Evolutionary conservation across 2,797 vertebrate species (phyloP).

Genomic region (Cuniculus paca): DNA sequence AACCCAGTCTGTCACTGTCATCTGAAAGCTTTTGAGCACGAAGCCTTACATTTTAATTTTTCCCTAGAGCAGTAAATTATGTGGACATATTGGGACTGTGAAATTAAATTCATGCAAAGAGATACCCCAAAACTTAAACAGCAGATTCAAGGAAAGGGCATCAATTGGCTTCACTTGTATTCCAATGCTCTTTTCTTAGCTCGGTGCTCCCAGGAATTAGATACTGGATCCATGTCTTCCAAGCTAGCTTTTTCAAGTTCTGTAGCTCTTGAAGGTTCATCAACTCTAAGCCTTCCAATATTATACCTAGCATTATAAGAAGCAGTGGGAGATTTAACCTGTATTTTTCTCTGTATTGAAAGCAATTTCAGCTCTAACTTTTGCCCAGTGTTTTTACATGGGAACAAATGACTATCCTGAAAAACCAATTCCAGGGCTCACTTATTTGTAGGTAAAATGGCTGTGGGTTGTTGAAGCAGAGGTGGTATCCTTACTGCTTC

Average conservation of each 20-base stretch:
- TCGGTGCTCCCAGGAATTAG: background rate
- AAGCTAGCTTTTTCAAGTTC: background rate
- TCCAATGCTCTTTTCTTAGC: background rate
- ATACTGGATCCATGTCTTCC: background rate
- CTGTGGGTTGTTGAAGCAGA: slow-evolving; percentile 64
- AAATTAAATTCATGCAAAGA: background rate
- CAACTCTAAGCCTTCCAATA: background rate
- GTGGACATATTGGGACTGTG: background rate
- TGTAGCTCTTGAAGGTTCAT: background rate
- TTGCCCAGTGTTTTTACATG: slow-evolving; percentile 27
- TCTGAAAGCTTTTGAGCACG: background rate
- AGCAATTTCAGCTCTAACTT: slow-evolving; percentile 19
- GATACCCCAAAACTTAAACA: background rate
- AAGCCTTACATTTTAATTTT: slow-evolving; percentile 19
- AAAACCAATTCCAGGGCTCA: background rate
- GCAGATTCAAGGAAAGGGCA: slow-evolving; percentile 14
- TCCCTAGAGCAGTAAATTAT: background rate
- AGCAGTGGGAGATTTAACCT: background rate
- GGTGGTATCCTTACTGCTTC: slow-evolving; percentile 70
- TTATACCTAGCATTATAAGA: background rate
- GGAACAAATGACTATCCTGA: background rate
- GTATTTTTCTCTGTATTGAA: slow-evolving; percentile 11
- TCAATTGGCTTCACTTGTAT: background rate
- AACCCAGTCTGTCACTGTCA: background rate
- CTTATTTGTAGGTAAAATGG: background rate